These are phyloP conservation scores for Eupithecia vulgata DNA, from an alignment of 2,888 invertebrate species.

Conservation along the genomic window DNA sequence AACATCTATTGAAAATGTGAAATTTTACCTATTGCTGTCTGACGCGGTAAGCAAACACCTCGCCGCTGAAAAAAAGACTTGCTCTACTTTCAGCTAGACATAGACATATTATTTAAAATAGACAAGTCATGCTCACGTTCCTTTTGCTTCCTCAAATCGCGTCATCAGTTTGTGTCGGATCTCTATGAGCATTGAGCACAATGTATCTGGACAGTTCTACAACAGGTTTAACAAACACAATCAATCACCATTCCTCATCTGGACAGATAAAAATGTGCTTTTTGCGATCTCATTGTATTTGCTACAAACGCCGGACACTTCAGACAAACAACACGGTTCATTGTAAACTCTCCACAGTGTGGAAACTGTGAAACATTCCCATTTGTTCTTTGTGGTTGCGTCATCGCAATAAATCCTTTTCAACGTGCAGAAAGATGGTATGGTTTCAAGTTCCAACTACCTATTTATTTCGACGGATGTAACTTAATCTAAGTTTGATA, in stretches of 20 bases:
- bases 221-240: neutral
- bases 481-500: too few species aligned
- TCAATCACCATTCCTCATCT: neutral
- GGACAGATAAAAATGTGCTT: constrained; percentile 2
- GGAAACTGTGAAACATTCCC: neutral
- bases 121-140: neutral
- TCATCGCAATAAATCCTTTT: neutral
- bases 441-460: neutral
- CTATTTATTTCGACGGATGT: neutral
- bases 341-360: neutral
- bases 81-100: neutral
- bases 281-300: neutral
- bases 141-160: neutral
- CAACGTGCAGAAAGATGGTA: neutral
- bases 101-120: neutral
- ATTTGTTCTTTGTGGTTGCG: neutral
- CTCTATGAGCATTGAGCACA: neutral
- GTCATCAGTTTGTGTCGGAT: neutral
- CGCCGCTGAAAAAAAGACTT: neutral
- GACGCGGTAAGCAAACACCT: neutral
- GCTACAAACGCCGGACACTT: neutral
- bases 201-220: neutral
- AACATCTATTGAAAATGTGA: neutral
- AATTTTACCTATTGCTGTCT: neutral
- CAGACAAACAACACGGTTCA: neutral